Conservation (phyloP, 2,888 invertebrate genomes). For the Hemicrepidius hirtus region DNA sequence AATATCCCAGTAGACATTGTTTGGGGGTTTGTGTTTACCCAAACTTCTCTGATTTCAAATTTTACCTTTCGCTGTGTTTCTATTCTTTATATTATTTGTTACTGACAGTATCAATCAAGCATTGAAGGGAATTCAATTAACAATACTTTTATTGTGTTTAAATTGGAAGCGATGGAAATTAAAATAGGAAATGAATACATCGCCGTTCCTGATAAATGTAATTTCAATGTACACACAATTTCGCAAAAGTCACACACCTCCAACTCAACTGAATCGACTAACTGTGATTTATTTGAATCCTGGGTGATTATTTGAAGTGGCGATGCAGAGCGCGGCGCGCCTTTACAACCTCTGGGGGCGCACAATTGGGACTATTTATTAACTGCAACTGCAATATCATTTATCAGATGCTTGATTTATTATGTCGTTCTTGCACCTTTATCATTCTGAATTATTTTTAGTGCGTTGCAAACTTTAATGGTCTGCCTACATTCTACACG, state of each 20-base stretch:
- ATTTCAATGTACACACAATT: conserved; percentile 5
- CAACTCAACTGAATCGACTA: conserved; percentile 13
- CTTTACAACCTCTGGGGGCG: conserved; percentile 41
- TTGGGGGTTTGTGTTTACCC: no score
- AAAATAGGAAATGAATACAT: conserved; percentile 12
- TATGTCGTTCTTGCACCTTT: conserved; percentile 16
- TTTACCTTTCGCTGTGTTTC: no score
- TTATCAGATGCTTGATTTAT: conserved; percentile 33
- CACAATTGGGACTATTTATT: conserved; percentile 41
- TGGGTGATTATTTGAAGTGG: conserved; percentile 39
- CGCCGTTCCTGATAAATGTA: background rate
- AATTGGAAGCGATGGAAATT: conserved; percentile 1
- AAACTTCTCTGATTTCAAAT: no score
- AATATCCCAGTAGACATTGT: no score
- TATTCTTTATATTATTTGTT: no score
- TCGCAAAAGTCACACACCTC: conserved; percentile 11
- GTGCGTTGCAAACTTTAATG: conserved; percentile 19
- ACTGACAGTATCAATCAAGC: no score
- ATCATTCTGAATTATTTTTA: conserved; percentile 32
- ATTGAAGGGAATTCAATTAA: background rate
- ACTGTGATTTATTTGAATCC: conserved; percentile 40
- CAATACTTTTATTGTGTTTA: no score
- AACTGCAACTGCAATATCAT: conserved; percentile 38
- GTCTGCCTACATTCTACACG: conserved; percentile 22
- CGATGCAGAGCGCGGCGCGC: conserved; percentile 43